These are phyloP conservation scores for Eulemur rufifrons DNA, from an alignment of 2,113 vertebrate genomes.

Conservation along the genomic window DNA sequence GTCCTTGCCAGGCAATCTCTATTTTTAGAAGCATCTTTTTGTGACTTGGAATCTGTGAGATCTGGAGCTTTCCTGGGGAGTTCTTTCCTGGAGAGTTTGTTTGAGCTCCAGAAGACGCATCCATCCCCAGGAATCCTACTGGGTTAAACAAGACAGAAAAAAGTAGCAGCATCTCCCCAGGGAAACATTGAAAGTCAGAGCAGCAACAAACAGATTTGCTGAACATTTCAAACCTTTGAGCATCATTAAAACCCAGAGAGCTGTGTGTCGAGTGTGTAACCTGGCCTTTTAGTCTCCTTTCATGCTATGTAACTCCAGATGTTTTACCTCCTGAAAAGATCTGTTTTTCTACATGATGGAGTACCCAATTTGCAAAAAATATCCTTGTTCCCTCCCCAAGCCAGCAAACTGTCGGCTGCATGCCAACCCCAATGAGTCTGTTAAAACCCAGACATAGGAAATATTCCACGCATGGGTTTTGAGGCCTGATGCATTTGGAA, in stretches of 20 bases:
- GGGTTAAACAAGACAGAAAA: conserved; percentile 65
- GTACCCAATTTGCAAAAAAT: conserved; percentile 44
- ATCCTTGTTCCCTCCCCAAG: not conserved
- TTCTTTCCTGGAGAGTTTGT: conserved; percentile 35
- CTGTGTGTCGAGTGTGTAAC: conserved; percentile 24
- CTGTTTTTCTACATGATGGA: conserved; percentile 66
- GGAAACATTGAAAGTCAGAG: conserved; percentile 43
- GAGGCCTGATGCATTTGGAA: not conserved
- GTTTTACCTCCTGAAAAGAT: conserved; percentile 65
- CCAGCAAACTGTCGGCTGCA: not conserved
- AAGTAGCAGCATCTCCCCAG: conserved; percentile 3
- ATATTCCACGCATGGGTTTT: not conserved
- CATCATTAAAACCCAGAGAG: conserved; percentile 67
- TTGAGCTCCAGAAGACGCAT: conserved; percentile 32
- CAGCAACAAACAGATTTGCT: conserved; percentile 41
- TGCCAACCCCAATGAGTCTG: conserved; percentile 23
- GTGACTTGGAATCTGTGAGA: conserved; percentile 6
- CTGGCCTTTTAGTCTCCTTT: conserved; percentile 65
- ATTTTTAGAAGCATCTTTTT: conserved; percentile 50
- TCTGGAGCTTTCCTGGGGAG: conserved; percentile 36
- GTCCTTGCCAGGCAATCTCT: not conserved
- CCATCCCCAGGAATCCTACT: conserved; percentile 39
- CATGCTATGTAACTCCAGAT: conserved; percentile 74
- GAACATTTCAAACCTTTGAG: conserved; percentile 57
- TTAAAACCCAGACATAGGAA: conserved; percentile 51